Evolutionary conservation across 2,888 invertebrate genomes (phyloP).

Genomic region (Nebria salina): DNA sequence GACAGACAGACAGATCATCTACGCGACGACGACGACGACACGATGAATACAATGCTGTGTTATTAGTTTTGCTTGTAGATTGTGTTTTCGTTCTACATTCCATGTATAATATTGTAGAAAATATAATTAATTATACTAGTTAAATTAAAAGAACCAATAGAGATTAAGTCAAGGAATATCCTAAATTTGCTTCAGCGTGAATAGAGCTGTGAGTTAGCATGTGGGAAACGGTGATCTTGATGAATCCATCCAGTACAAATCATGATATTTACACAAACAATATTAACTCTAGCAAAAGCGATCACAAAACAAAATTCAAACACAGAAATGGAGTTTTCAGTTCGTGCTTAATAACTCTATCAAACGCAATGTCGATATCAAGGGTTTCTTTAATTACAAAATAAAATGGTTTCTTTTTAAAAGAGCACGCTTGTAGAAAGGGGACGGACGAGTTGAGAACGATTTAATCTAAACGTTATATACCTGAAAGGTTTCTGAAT

Average conservation of each 20-base stretch:
- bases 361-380: slow-evolving; percentile 35
- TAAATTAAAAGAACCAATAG: no score
- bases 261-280: no score
- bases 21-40: slow-evolving; percentile 25
- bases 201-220: no score
- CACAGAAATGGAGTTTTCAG: not conserved
- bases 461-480: slow-evolving; percentile 9
- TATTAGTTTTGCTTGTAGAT: not conserved
- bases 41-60: slow-evolving; percentile 14
- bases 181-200: no score
- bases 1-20: slow-evolving; percentile 15
- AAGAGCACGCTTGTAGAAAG: not conserved
- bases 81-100: not conserved
- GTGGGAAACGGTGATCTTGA: no score
- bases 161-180: no score
- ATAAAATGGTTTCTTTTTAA: slow-evolving; percentile 56
- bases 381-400: slow-evolving; percentile 59
- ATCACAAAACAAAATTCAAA: not conserved
- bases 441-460: not conserved
- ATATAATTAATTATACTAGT: no score
- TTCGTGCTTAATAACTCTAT: slow-evolving; percentile 11
- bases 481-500: slow-evolving; percentile 43
- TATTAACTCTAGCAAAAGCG: not conserved
- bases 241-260: no score
- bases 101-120: not conserved